Percentiles rank a stretch among this genome's conserved stretches.
These are phyloP conservation scores for Myotis daubentonii DNA, from an alignment of 2,797 vertebrate genomes.

Conservation along the genomic window DNA sequence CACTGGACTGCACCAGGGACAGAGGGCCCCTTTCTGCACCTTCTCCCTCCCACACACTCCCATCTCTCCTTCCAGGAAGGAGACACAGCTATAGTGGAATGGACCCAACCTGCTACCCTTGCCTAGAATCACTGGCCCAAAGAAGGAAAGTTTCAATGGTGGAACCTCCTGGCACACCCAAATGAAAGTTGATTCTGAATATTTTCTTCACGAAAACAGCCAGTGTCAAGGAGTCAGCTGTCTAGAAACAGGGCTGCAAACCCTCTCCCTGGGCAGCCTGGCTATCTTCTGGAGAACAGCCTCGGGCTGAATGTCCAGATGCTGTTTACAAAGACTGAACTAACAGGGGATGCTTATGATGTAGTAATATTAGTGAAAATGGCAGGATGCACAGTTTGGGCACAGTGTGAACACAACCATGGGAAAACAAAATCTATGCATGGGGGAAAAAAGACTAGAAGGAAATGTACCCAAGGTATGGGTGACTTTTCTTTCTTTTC, in stretches of 20 bases:
- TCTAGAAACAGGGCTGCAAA: background rate
- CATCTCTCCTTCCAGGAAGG: background rate
- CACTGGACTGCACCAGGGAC: background rate
- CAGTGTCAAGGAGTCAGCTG: background rate
- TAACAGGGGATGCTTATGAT: slow-evolving; percentile 47
- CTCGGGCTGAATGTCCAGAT: slow-evolving; percentile 65
- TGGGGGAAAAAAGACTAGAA: slow-evolving; percentile 33
- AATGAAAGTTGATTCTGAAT: background rate
- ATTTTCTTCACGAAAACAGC: background rate
- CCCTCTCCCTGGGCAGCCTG: slow-evolving; percentile 43
- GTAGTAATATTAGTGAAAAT: slow-evolving; percentile 20
- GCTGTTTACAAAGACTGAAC: slow-evolving; percentile 70
- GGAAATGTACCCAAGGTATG: background rate
- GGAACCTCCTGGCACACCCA: background rate
- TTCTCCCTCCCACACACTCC: background rate
- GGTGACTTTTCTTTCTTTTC: slow-evolving; percentile 11
- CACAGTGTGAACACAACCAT: background rate
- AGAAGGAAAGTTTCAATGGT: background rate
- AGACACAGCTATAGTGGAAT: background rate
- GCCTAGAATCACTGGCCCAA: background rate
- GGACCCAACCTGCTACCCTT: background rate
- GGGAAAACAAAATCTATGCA: slow-evolving; percentile 53
- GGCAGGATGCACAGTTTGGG: slow-evolving; percentile 17
- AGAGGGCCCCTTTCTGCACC: background rate
- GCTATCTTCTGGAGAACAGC: slow-evolving; percentile 61